A percentile compares a stretch with the other conserved stretches of the same genome.
These are phyloP conservation scores for Pyrgus malvae DNA, from an alignment of 2,888 invertebrate species.

Conservation along the genomic window DNA sequence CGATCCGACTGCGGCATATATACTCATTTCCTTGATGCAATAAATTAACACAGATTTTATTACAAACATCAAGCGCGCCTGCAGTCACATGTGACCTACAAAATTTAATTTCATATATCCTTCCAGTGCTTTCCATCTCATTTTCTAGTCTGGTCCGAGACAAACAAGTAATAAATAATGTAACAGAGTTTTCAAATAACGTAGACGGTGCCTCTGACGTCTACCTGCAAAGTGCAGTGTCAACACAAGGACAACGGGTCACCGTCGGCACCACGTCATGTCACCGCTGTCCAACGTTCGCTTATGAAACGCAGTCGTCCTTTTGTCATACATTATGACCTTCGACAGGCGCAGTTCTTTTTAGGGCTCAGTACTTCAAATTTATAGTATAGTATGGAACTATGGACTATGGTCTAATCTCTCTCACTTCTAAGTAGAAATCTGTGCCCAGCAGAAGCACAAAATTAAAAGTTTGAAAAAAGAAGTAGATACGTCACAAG, in stretches of 20 bases:
- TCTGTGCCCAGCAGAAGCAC: too few relatives aligned
- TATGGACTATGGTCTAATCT: too few relatives aligned
- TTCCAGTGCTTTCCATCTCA: not conserved
- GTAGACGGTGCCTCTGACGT: constrained; percentile 19
- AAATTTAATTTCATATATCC: not conserved
- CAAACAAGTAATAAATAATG: constrained; percentile 17
- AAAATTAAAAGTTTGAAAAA: too few relatives aligned
- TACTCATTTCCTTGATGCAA: too few relatives aligned
- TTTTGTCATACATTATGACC: constrained; percentile 31
- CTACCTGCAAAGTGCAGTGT: constrained; percentile 38
- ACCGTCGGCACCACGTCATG: constrained; percentile 33
- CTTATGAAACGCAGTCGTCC: constrained; percentile 31
- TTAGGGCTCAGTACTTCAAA: too few relatives aligned
- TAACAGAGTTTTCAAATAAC: constrained; percentile 11
- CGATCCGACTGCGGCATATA: too few relatives aligned
- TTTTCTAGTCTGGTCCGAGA: constrained; percentile 6
- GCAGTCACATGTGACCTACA: not conserved
- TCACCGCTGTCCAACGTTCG: constrained; percentile 21
- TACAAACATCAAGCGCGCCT: not conserved
- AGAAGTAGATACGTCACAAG: too few relatives aligned
- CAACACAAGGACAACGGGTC: constrained; percentile 44
- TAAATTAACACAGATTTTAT: too few relatives aligned
- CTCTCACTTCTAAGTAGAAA: too few relatives aligned
- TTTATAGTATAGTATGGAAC: too few relatives aligned
- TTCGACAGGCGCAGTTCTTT: not conserved